Percentiles rank a stretch among this genome's conserved stretches.
These are phyloP conservation scores for Macropus fuliginosus DNA, from an alignment of 2,797 vertebrate genomes.

Conservation along the genomic window DNA sequence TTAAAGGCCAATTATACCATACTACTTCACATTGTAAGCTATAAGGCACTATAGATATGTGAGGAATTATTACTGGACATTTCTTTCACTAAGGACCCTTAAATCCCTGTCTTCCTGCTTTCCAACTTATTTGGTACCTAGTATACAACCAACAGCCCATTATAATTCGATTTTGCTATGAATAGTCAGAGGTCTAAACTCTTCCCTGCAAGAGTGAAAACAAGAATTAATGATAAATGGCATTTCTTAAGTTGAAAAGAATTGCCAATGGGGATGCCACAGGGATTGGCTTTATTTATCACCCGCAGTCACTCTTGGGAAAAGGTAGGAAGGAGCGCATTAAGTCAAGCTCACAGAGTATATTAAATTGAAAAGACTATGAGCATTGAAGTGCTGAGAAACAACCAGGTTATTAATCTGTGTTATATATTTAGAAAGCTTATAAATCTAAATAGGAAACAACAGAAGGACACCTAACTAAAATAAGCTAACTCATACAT, in stretches of 20 bases:
- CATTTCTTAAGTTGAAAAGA: conserved; percentile 6
- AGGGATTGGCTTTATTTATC: conserved; percentile 20
- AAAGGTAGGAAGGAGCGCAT: not conserved
- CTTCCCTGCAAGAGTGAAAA: not conserved
- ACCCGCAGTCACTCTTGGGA: not conserved
- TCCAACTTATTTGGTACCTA: not conserved
- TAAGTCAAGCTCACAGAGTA: conserved; percentile 20
- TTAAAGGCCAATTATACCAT: not conserved
- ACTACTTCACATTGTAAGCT: not conserved
- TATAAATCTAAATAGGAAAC: conserved; percentile 8
- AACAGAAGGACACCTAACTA: conserved; percentile 15
- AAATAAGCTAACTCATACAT: not conserved
- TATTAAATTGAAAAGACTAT: conserved; percentile 4
- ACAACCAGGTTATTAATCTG: not conserved
- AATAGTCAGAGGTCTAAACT: not conserved
- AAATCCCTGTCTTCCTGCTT: not conserved
- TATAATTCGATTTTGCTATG: conserved; percentile 12
- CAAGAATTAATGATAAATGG: not conserved
- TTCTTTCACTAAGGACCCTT: not conserved
- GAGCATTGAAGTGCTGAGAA: not conserved
- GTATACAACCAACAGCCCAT: not conserved
- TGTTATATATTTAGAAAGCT: not conserved
- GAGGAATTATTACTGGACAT: not conserved
- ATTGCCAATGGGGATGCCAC: not conserved
- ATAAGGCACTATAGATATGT: not conserved